Conservation (phyloP, 2,113 vertebrate genomes). For the Agapornis roseicollis region DNA sequence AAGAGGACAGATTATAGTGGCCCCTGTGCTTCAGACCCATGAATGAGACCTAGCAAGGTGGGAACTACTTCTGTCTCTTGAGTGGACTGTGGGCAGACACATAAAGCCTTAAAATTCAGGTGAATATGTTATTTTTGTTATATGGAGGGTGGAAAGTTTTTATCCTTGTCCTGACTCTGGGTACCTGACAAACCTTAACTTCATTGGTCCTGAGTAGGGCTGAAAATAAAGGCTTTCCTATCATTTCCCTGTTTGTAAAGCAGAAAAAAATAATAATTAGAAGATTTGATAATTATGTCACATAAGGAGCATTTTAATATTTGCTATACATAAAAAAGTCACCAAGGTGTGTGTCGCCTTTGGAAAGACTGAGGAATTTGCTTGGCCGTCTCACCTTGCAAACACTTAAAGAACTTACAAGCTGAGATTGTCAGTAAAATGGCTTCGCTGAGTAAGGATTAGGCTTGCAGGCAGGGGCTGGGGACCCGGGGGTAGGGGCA, state of each 20-base stretch:
- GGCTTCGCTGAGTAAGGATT: background rate
- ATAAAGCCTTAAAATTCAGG: background rate
- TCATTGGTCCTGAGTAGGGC: background rate
- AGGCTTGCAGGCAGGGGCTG: background rate
- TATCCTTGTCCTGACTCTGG: background rate
- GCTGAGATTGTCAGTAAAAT: background rate
- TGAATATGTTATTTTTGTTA: background rate
- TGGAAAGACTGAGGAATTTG: background rate
- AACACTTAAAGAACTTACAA: background rate
- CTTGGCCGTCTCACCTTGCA: background rate
- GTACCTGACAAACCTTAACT: background rate
- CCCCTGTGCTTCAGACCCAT: background rate
- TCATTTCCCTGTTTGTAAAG: background rate
- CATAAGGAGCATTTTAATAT: background rate
- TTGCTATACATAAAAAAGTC: background rate
- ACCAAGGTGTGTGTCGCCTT: background rate
- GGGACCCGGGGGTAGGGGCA: background rate
- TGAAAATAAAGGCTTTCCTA: background rate
- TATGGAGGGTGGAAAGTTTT: background rate
- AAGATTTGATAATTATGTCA: background rate
- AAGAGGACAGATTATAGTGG: background rate
- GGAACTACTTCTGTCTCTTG: background rate
- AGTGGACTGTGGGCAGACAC: background rate
- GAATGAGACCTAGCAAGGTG: background rate
- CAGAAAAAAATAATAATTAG: background rate